Evolutionary conservation across 1,140 invertebrate genomes (phyloP).

Genomic region (Aphaenogaster floridana): DNA sequence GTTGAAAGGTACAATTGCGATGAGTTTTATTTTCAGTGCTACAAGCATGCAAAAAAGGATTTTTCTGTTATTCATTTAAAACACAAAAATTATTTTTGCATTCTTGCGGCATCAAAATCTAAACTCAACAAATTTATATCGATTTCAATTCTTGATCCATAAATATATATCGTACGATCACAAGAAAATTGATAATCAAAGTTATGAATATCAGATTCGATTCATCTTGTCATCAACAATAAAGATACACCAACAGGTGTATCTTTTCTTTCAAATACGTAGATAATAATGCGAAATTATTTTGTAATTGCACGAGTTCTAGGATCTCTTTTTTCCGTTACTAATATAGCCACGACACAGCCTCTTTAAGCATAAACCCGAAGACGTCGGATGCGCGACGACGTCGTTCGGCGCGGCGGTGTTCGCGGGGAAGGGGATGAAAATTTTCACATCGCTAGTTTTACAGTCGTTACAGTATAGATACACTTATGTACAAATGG

Average conservation of each 20-base stretch:
- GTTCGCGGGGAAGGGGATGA: constrained; percentile 55
- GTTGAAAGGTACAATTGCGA: neutral
- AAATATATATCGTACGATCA: neutral
- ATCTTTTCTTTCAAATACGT: neutral
- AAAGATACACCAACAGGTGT: neutral
- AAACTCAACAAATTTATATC: neutral
- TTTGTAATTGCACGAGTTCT: neutral
- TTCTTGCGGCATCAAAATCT: neutral
- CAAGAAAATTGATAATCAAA: constrained; percentile 25
- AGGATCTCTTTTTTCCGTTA: neutral
- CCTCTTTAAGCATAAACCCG: constrained; percentile 63
- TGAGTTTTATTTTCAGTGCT: neutral
- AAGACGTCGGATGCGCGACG: constrained; percentile 47
- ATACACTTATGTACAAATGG: constrained; percentile 87
- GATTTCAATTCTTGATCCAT: neutral
- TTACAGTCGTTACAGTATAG: constrained; percentile 85
- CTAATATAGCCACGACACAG: constrained; percentile 57
- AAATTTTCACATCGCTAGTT: constrained; percentile 70
- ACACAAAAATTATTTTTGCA: neutral
- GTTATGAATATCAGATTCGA: constrained; percentile 22
- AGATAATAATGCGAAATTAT: constrained; percentile 21
- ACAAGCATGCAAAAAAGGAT: neutral
- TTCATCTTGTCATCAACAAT: neutral
- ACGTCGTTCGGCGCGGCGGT: constrained; percentile 60
- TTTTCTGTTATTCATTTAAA: neutral